These are phyloP conservation scores for Oasisia sp. DNA, from an alignment of 2,888 invertebrate species.

Conservation along the genomic window DNA sequence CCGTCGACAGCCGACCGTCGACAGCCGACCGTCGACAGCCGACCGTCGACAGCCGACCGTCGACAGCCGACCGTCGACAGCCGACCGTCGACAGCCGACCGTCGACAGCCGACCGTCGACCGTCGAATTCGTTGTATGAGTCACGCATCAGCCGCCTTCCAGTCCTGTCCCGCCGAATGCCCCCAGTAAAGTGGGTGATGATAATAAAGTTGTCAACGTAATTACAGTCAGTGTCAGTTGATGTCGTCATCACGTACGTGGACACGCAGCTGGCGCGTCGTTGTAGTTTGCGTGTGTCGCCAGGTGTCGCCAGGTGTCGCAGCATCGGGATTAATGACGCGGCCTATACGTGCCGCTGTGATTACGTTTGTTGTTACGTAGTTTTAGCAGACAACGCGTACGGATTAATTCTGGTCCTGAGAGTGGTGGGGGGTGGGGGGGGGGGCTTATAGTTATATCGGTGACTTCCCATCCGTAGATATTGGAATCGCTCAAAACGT, in stretches of 20 bases:
- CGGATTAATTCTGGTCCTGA: neutral
- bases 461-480: too few species aligned
- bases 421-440: too few species aligned
- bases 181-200: neutral
- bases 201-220: slow-evolving; percentile 10
- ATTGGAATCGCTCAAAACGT: too few species aligned
- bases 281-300: neutral
- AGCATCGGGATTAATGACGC: neutral
- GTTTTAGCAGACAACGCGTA: neutral
- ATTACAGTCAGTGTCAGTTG: neutral
- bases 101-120: too few species aligned
- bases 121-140: neutral
- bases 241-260: neutral
- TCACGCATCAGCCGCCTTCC: neutral
- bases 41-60: too few species aligned
- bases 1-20: too few species aligned
- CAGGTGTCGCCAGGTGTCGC: neutral
- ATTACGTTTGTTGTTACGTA: neutral
- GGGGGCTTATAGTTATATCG: too few species aligned
- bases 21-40: too few species aligned
- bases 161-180: neutral
- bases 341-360: neutral
- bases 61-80: too few species aligned
- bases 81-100: too few species aligned
- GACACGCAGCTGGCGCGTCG: neutral